Conservation (phyloP, 2,888 invertebrate species). For the Tetranychus piercei region DNA sequence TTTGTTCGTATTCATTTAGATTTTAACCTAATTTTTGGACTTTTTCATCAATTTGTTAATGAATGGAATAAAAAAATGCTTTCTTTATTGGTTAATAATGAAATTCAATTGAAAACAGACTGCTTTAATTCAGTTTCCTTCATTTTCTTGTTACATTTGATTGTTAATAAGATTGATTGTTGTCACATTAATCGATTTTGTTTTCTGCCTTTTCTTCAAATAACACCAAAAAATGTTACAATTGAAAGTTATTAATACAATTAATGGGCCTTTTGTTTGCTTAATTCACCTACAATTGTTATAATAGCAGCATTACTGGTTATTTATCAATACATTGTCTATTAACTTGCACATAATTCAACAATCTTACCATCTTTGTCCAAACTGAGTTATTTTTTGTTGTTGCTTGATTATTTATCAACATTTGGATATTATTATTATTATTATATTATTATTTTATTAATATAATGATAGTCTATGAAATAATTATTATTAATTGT, state of each 20-base stretch:
- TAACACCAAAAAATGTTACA: background rate
- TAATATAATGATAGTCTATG: background rate
- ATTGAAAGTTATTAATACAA: background rate
- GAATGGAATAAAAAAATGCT: too few species aligned
- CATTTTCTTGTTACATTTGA: too few species aligned
- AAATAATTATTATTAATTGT: background rate
- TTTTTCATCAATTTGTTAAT: too few species aligned
- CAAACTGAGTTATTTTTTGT: background rate
- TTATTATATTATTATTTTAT: background rate
- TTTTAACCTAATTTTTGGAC: too few species aligned
- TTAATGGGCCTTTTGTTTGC: slow-evolving; percentile 1
- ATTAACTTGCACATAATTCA: background rate
- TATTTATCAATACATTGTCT: background rate
- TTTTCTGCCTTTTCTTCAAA: background rate
- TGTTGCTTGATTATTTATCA: too few species aligned
- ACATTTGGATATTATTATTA: background rate
- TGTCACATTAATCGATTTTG: background rate
- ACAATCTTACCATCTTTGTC: background rate
- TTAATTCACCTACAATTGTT: background rate
- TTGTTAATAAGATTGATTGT: background rate
- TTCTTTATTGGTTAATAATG: too few species aligned
- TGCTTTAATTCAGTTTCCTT: too few species aligned
- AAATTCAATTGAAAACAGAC: too few species aligned
- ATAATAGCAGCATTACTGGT: background rate
- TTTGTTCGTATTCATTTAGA: too few species aligned